A percentile compares a stretch with the other conserved stretches of the same genome.
Evolutionary conservation across 1,140 invertebrate genomes (phyloP).

Genomic region (Hirudo medicinalis): DNA sequence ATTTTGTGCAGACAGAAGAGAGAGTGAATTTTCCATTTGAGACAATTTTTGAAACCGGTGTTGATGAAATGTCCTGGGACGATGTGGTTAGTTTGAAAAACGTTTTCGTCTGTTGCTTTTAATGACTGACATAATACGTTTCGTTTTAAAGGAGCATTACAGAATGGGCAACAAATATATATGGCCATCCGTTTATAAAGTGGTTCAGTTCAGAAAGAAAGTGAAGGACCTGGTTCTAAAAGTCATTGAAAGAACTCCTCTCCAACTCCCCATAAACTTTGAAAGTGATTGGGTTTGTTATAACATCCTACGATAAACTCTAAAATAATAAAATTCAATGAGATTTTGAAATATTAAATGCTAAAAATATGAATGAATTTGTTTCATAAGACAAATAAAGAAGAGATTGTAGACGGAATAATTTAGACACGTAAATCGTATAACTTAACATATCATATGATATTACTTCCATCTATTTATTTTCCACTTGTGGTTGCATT

Average conservation of each 20-base stretch:
- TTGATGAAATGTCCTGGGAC: conserved; percentile 43
- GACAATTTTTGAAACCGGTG: conserved; percentile 41
- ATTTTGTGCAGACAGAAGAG: conserved; percentile 30
- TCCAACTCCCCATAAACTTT: conserved; percentile 37
- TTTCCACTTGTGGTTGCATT: too few species aligned
- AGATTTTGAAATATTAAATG: too few species aligned
- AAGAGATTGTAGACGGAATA: too few species aligned
- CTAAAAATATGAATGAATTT: too few species aligned
- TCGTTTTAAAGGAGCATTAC: conserved; percentile 32
- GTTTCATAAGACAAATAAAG: too few species aligned
- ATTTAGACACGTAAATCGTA: too few species aligned
- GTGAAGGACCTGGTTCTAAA: conserved; percentile 34
- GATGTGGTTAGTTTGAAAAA: conserved; percentile 34
- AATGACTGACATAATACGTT: neutral
- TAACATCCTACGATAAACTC: neutral
- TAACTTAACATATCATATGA: too few species aligned
- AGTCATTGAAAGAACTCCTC: conserved; percentile 35
- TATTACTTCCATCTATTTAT: too few species aligned
- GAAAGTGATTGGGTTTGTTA: conserved; percentile 34
- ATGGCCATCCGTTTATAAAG: conserved; percentile 35
- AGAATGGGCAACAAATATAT: conserved; percentile 38
- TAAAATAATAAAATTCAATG: too few species aligned
- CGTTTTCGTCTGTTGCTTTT: neutral
- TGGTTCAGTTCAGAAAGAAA: conserved; percentile 34
- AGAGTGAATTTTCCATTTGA: conserved; percentile 36